phyloP scores from a whole-genome alignment of 2,113 vertebrate species.

The Scophthalmus maximus region DNA sequence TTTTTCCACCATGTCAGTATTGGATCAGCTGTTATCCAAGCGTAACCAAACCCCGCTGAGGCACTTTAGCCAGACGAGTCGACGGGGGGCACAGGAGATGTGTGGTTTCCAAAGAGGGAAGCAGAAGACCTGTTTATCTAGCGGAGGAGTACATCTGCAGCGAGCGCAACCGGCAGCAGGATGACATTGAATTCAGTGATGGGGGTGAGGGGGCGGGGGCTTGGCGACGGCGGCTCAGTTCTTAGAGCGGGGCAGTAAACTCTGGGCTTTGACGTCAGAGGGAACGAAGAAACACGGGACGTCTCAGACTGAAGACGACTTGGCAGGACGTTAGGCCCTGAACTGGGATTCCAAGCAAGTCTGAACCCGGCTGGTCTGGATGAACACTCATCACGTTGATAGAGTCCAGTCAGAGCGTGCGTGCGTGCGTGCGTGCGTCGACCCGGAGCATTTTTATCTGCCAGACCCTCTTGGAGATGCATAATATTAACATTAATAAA shows the following conservation, averaged over 20 bases:
- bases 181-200: conserved; percentile 53
- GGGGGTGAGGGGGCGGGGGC: conserved; percentile 10
- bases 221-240: conserved; percentile 26
- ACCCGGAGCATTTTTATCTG: background rate
- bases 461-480: conserved; percentile 19
- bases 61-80: conserved; percentile 59
- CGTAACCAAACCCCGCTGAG: conserved; percentile 52
- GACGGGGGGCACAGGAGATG: conserved; percentile 44
- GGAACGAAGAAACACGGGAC: conserved; percentile 45
- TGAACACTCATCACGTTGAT: conserved; percentile 54
- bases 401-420: conserved; percentile 31
- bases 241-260: conserved; percentile 46
- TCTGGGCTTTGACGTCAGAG: conserved; percentile 61
- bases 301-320: conserved; percentile 44
- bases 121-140: conserved; percentile 61
- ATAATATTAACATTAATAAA: conserved; percentile 49
- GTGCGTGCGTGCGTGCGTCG: conserved; percentile 2
- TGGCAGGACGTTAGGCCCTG: conserved; percentile 62
- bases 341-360: conserved; percentile 59
- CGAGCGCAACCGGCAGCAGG: conserved; percentile 38
- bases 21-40: conserved; percentile 45
- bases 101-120: conserved; percentile 48
- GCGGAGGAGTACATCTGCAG: conserved; percentile 44
- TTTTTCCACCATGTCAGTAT: conserved; percentile 45
- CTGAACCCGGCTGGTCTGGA: conserved; percentile 21